Base-by-base conservation (phyloP, 2,797 vertebrate genomes). In the Premnoplex brunnescens region DNA sequence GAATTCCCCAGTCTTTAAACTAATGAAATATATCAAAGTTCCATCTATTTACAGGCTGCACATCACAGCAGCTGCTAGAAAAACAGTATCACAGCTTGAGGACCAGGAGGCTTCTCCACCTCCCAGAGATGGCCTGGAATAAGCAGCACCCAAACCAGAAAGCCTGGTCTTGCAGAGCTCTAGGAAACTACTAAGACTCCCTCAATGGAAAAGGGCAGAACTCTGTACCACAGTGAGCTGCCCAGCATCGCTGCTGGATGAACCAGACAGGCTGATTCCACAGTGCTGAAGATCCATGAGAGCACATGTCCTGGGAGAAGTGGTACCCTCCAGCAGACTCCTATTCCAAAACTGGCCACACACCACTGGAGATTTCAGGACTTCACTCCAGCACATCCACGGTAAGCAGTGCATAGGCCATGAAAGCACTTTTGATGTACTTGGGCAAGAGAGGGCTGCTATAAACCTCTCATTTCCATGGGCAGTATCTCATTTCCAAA, bases 391-490 rank as follows among this genome's bases (percentile, higher is more conserved):
- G 59, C 46, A 83, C 22, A 36, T 2, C 7, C 34, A 58, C 24
- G 54, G 49, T 1, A 54, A 51, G 66, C 43, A 72, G 30, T 1
- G 8, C 17, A 22, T 1, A 4, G 41, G 23, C 62, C 43, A 54
- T 0, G 0, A 28, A 24, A 0, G 0, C 16, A 80, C 3, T 56
- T 81, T 1, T 39, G 4, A 43, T 17, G 20, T 43, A 26, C 4
- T 0, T 9, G 16, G 36, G 59, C 55, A 64, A 74, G 26, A 71
- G 5, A 67, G 20, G 22, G 44, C 22, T 60, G 37, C 37, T 43
- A 52, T 1, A 8, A 67, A 89, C 32, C 37, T 55, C 13, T 77
- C 32, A 34, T 14, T 83, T 67, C 22, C 14, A 8, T 12, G 48
- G 22, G 15, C 9, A 48, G 27, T 28, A 24, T 0, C 3, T 22